Base-by-base conservation (phyloP, 2,113 vertebrate genomes). In the Pituophis catenifer region DNA sequence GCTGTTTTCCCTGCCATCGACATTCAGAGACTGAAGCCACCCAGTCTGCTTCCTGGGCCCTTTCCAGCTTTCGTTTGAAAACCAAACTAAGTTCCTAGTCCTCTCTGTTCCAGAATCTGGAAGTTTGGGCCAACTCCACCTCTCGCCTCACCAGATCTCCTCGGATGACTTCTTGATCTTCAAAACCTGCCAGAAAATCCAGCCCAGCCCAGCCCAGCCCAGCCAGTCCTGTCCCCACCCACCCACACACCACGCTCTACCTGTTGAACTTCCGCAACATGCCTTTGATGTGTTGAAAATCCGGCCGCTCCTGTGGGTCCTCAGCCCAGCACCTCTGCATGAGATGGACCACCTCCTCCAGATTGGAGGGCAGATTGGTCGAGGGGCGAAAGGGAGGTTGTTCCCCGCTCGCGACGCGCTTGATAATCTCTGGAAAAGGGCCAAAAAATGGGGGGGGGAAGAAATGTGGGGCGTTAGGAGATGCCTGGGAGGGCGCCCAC, bases 251-350 rank as follows among this genome's bases (percentile, higher is more conserved):
- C 8, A 0, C 0, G 15, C 17, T 6, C 8, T 89, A 99, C 99
- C 98, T 99, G 98, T 99, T 98, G 90, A 99, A 98, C 93, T 98
- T 99, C 91, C 97, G 98, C 26, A 99, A 97, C 70, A 98, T 97
- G 89, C 98, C 96, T 95, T 98, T 99, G 96, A 99, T 98, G 94
- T 99, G 98, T 95, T 97, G 97, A 95, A 99, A 99, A 93, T 99
- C 98, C 0, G 99, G 99, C 26, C 99, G 96, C 52, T 99, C 99
- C 57, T 97, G 95, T 0, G 97, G 86, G 8, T 99, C 99, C 91
- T 99, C 98, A 0, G 98, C 98, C 99, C 99, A 99, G 96, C 99
- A 99, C 89, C 98, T 97, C 96, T 98, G 98, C 98, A 99, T 99
- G 62, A 99, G 98, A 93, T 97, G 96, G 0, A 98, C 98, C 13